Percentiles rank a stretch among this genome's conserved stretches.
phyloP scores from a whole-genome alignment of 2,113 vertebrate species.

The Gnathonemus longibarbis region DNA sequence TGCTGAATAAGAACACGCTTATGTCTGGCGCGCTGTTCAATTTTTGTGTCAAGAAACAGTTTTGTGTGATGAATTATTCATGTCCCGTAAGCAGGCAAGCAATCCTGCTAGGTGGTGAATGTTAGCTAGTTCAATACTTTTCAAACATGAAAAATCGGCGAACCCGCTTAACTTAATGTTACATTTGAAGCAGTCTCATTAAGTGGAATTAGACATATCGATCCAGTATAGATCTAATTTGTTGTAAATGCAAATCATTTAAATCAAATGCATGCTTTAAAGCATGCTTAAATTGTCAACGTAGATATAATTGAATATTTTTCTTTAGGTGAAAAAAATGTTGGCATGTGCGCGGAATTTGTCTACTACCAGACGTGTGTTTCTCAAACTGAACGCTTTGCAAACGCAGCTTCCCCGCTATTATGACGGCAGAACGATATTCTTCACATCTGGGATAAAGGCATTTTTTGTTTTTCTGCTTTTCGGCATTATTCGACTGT shows the following conservation, averaged over 20 bases:
- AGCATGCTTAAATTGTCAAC: background rate
- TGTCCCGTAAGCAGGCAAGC: slow-evolving; percentile 31
- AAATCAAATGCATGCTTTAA: background rate
- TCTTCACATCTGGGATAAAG: background rate
- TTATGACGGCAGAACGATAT: background rate
- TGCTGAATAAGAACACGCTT: background rate
- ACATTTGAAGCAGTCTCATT: background rate
- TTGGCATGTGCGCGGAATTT: slow-evolving; percentile 1
- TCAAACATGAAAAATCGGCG: background rate
- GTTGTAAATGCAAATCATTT: background rate
- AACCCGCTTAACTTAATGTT: background rate
- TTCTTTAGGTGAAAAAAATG: background rate
- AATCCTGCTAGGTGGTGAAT: slow-evolving; percentile 7
- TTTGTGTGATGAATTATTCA: slow-evolving; percentile 45
- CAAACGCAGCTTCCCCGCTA: background rate
- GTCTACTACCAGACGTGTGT: background rate
- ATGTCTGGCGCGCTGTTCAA: slow-evolving; percentile 25
- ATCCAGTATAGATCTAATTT: background rate
- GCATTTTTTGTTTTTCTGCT: background rate
- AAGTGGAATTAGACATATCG: background rate
- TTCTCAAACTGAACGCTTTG: background rate
- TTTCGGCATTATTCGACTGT: background rate
- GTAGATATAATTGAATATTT: background rate
- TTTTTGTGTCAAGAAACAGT: slow-evolving; percentile 30
- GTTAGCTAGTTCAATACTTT: background rate